Conservation (phyloP, 2,888 invertebrate genomes). For the Petrolisthes manimaculis region DNA sequence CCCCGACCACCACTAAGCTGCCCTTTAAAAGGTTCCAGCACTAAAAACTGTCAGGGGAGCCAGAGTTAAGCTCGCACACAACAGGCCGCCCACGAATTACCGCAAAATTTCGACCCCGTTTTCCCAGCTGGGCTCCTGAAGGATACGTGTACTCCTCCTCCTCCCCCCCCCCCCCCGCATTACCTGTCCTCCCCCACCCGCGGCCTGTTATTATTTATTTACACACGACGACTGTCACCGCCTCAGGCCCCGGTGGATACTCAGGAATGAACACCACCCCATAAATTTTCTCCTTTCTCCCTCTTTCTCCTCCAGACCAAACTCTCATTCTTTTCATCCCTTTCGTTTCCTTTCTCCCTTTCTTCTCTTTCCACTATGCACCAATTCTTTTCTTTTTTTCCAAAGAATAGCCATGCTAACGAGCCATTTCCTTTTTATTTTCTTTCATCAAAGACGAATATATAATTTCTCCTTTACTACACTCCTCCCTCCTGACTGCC, state of each 20-base stretch:
- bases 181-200: background rate
- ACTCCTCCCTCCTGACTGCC: too few relatives aligned
- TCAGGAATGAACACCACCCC: slow-evolving; percentile 8
- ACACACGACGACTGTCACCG: background rate
- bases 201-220: background rate
- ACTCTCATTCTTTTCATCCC: too few relatives aligned
- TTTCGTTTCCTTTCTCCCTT: too few relatives aligned
- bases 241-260: slow-evolving; percentile 11
- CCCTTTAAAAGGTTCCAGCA: slow-evolving; percentile 40
- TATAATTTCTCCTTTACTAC: background rate
- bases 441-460: too few relatives aligned
- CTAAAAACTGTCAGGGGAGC: slow-evolving; percentile 42
- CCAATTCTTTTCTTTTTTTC: too few relatives aligned
- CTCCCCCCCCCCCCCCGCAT: background rate
- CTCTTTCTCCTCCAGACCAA: too few relatives aligned
- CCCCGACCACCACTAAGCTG: slow-evolving; percentile 10
- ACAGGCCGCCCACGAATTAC: slow-evolving; percentile 24
- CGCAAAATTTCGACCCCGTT: background rate
- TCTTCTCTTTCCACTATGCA: too few relatives aligned
- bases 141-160: background rate
- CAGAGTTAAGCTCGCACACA: slow-evolving; percentile 23
- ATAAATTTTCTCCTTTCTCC: slow-evolving; percentile 17
- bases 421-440: too few relatives aligned
- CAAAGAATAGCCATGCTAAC: too few relatives aligned
- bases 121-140: background rate